These are phyloP conservation scores for Sardina pilchardus DNA, from an alignment of 2,113 vertebrate genomes.

Conservation along the genomic window DNA sequence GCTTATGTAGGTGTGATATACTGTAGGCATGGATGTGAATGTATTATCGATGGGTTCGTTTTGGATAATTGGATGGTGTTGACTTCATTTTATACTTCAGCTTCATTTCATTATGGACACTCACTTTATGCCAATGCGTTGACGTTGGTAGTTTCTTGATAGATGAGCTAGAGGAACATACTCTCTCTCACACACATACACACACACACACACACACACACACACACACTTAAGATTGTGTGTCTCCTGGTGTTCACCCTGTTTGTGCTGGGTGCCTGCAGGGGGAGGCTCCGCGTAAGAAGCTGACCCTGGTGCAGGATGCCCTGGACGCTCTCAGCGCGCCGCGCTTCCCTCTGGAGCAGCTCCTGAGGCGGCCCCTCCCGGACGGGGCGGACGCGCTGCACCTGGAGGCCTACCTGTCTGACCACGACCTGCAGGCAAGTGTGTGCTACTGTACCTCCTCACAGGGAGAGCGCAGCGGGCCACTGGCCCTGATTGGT, in stretches of 20 bases:
- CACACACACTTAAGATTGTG: not conserved
- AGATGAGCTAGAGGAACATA: not conserved
- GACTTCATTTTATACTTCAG: too few species aligned
- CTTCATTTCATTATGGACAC: too few species aligned
- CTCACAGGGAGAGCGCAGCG: not conserved
- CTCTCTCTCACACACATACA: not conserved
- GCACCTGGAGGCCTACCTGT: constrained; percentile 69
- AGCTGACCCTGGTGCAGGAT: constrained; percentile 77
- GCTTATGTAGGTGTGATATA: too few species aligned
- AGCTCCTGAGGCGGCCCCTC: constrained; percentile 65
- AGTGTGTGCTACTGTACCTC: not conserved
- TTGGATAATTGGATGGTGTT: too few species aligned
- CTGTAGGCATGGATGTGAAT: too few species aligned
- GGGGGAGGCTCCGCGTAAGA: constrained; percentile 39
- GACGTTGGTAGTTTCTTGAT: too few species aligned
- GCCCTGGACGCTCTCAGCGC: constrained; percentile 68
- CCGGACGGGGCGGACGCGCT: constrained; percentile 72
- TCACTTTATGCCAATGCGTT: too few species aligned
- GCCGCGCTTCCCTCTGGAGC: constrained; percentile 66
- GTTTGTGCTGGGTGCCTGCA: not conserved
- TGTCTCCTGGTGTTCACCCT: too few species aligned
- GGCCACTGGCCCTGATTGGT: too few species aligned
- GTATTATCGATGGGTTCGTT: too few species aligned
- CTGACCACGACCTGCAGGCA: constrained; percentile 75
- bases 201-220: not conserved